Evolutionary conservation across 2,888 invertebrate genomes (phyloP), one percentile per base, ranked within the genome.

Genomic region (Metallyticus violacea): DNA sequence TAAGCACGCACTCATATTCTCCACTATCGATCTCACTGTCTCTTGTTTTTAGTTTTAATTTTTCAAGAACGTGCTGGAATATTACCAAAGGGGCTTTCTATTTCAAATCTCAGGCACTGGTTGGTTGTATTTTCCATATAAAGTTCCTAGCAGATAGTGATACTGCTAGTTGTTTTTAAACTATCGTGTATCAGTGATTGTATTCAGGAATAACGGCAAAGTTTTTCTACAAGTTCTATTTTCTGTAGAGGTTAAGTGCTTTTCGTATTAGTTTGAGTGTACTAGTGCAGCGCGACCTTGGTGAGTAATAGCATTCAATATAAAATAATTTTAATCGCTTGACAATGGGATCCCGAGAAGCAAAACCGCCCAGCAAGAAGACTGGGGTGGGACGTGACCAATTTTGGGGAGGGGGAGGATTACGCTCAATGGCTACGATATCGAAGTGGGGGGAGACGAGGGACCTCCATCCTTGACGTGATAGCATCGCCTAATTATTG

Each of bases 401-500:
- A 62, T 62, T 62, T 62, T 62, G 9, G 40, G 40, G 40, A 15
- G 40, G 22, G 40, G 40, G 40, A 62, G 15, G 40, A 62, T 62
- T 9, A 62, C 40, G 15, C 15, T 62, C 40, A 62, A 62, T 9
- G 22, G n/a, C n/a, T n/a, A n/a, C n/a, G n/a, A n/a, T n/a, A n/a
- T n/a, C n/a, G n/a, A n/a, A n/a, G n/a, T n/a, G n/a, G n/a, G n/a
- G n/a, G n/a, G n/a, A n/a, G n/a, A n/a, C n/a, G 15, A 22, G 40
- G 40, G 40, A 15, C 15, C 15, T 15, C 15, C 40, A 15, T 62
- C 15, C 15, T 62, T 62, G 40, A 62, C 40, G 25, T 80, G 80
- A 80, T 80, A 80, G 80, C 80, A 80, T 80, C 80, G 80, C 80
- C 80, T 80, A 80, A 80, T 80, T 80, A 80, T 80, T 80, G 80